phyloP scores from a whole-genome alignment of 1,140 invertebrate species.

The Drosophila kepulauana region DNA sequence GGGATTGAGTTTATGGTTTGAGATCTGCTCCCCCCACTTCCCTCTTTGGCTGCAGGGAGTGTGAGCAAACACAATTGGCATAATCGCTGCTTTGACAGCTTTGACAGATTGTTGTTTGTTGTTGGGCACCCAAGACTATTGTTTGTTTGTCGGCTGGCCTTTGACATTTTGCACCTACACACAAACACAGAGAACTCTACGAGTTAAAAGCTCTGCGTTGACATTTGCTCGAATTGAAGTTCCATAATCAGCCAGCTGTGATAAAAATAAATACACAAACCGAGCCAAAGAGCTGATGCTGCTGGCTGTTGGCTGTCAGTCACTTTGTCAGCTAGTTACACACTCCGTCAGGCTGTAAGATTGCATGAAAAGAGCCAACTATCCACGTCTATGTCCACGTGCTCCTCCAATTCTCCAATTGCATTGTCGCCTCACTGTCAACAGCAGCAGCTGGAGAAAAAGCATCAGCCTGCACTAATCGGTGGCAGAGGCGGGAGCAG shows the following conservation, averaged over 20 bases:
- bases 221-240: constrained; percentile 36
- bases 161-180: constrained; percentile 3
- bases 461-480: neutral
- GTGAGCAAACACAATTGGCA: constrained; percentile 48
- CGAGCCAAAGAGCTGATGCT: neutral
- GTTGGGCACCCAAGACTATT: neutral
- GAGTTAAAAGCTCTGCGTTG: neutral
- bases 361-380: neutral
- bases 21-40: too few species aligned
- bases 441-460: neutral
- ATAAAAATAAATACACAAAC: constrained; percentile 51
- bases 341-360: constrained; percentile 12
- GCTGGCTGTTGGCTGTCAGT: constrained; percentile 9
- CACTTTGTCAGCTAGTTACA: constrained; percentile 7
- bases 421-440: constrained; percentile 19
- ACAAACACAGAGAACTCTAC: neutral
- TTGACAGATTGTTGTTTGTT: constrained; percentile 70
- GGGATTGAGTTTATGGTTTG: neutral
- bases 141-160: constrained; percentile 1
- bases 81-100: constrained; percentile 57
- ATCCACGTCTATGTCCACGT: constrained; percentile 5
- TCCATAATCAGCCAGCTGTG: constrained; percentile 58
- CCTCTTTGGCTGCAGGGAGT: neutral
- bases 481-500: too few species aligned
- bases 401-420: neutral